Conservation (phyloP, 2,113 vertebrate genomes). For the Anoplopoma fimbria region DNA sequence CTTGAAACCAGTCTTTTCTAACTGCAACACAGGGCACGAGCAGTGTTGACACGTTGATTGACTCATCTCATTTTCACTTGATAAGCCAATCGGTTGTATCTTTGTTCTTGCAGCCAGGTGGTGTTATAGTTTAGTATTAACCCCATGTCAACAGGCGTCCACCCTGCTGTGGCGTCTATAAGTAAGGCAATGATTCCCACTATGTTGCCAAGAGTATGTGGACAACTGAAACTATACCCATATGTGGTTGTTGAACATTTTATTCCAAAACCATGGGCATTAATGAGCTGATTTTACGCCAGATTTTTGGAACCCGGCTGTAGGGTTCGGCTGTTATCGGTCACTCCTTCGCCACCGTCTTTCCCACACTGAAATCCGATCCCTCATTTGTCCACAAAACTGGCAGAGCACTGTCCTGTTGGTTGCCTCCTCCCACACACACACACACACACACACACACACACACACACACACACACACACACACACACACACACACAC, state of each 20-base stretch:
- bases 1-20: not conserved
- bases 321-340: slow-evolving; percentile 6
- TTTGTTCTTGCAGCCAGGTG: not conserved
- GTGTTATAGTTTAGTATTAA: not conserved
- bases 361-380: slow-evolving; percentile 71
- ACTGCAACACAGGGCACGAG: not conserved
- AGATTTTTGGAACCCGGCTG: not conserved
- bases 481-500: too few relatives aligned
- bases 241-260: not conserved
- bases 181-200: not conserved
- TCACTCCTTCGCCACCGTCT: slow-evolving; percentile 33
- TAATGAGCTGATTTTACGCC: not conserved
- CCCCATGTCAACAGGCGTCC: not conserved
- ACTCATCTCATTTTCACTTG: not conserved
- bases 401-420: slow-evolving; percentile 15
- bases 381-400: slow-evolving; percentile 35
- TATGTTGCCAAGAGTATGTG: not conserved
- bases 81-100: not conserved
- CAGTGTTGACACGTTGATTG: not conserved
- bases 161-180: not conserved
- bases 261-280: too few relatives aligned
- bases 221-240: not conserved
- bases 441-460: not conserved
- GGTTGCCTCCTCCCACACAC: slow-evolving; percentile 33
- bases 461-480: too few relatives aligned